Base-by-base conservation (phyloP, 1,140 invertebrate species). In the Drosophila insularis region DNA sequence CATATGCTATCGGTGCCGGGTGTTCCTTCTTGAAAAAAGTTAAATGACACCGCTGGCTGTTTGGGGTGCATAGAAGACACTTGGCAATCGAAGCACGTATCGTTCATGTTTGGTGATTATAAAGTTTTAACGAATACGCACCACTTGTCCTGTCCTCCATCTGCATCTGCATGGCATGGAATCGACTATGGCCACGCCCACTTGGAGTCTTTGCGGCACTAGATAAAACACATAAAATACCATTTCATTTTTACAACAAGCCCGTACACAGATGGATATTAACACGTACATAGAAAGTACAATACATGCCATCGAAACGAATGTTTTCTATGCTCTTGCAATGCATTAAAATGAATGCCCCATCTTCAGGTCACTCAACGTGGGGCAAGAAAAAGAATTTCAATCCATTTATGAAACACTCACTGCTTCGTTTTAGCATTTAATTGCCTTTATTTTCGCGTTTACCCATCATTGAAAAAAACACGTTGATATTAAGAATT, bases 101-200 rank as follows among this genome's bases (percentile, higher is more conserved):
- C 74, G 77, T 85, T 81, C 81, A 81, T 81, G 81, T 86, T 86
- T 74, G 81, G 81, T 81, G 81, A 85, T 89, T 87, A 87, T 87
- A 87, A 89, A 89, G 84, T 89, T 89, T 89, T 89, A 87, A 87
- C 80, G 82, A 87, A 89, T 87, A 80, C 80, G 82, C 84, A 89
- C 66, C 76, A 87, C 64, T 77, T 81, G 79, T 64, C 43, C 66
- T 81, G 79, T 62, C 40, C 63, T 40, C 50, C 59, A 56, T 60
- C 43, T 50, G 56, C 59, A 56, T 60, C 43, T 19, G 17, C 43
- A 21, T 19, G 43, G 14, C 43, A 40, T 40, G 1, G 39, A 14
- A 17, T 14, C 40, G 46, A 43, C 63, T 64, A 27, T 53, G n/a
- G 31, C 65, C 64, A 77, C 67, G 71, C 78, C 78, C 72, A 71